These are phyloP conservation scores for Diarsia mendica DNA, from an alignment of 2,888 invertebrate species.

Conservation along the genomic window DNA sequence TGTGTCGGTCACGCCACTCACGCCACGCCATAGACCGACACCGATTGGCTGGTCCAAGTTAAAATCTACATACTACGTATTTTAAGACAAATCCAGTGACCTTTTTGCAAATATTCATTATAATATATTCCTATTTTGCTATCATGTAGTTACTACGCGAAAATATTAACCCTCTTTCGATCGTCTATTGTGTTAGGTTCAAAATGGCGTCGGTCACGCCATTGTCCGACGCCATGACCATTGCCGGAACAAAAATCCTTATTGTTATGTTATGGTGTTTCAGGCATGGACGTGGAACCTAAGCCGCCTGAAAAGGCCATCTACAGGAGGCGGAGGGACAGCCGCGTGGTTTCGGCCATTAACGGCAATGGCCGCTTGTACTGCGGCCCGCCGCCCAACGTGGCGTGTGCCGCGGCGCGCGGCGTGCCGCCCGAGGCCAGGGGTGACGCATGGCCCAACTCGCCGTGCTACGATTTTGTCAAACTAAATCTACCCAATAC, in stretches of 20 bases:
- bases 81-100: no score
- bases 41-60: not conserved
- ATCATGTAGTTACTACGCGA: no score
- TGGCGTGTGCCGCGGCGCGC: no score
- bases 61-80: not conserved
- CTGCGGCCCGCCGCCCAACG: no score
- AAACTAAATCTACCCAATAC: slow-evolving; percentile 11
- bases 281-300: slow-evolving; percentile 29
- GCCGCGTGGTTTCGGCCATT: no score
- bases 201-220: slow-evolving; percentile 27
- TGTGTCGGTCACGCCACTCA: not conserved
- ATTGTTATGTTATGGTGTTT: slow-evolving; percentile 22
- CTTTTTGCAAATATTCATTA: not conserved
- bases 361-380: no score
- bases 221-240: not conserved
- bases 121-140: not conserved
- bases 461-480: not conserved
- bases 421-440: no score
- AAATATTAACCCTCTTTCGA: not conserved
- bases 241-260: slow-evolving; percentile 6
- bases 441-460: not conserved
- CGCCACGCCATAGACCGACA: not conserved
- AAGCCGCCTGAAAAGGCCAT: not conserved
- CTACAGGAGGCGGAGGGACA: no score
- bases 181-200: not conserved